Percentiles rank a stretch among this genome's conserved stretches.
These are phyloP conservation scores for Podarcis raffonei DNA, from an alignment of 2,113 vertebrate species.

Conservation along the genomic window DNA sequence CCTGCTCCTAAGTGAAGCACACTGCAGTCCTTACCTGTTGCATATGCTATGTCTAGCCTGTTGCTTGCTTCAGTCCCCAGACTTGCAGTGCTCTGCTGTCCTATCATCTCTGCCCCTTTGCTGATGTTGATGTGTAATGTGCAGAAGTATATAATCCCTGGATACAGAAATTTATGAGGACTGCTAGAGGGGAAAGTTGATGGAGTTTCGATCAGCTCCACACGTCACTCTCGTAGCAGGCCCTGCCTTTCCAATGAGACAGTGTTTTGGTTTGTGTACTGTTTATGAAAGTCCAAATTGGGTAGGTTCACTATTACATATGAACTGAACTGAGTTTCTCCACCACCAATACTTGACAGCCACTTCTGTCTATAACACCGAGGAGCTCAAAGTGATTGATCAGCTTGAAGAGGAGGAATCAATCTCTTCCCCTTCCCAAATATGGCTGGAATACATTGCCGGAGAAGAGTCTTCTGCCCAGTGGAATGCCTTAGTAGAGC, in stretches of 20 bases:
- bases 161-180: not conserved
- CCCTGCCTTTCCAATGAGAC: not conserved
- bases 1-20: not conserved
- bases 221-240: not conserved
- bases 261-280: no score
- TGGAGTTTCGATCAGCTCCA: not conserved
- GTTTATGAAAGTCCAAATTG: no score
- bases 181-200: not conserved
- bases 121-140: not conserved
- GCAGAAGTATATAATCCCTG: not conserved
- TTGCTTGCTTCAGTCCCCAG: not conserved
- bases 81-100: not conserved
- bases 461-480: not conserved
- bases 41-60: not conserved
- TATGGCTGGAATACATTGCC: not conserved
- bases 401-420: no score
- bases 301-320: no score
- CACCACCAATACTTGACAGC: no score
- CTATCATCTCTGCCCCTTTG: not conserved
- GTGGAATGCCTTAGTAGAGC: not conserved
- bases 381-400: no score
- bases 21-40: not conserved
- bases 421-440: not conserved
- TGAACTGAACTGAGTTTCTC: no score
- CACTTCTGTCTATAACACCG: no score